Conservation (phyloP, 2,888 invertebrate species). For the Pseudeuparius sepicola region DNA sequence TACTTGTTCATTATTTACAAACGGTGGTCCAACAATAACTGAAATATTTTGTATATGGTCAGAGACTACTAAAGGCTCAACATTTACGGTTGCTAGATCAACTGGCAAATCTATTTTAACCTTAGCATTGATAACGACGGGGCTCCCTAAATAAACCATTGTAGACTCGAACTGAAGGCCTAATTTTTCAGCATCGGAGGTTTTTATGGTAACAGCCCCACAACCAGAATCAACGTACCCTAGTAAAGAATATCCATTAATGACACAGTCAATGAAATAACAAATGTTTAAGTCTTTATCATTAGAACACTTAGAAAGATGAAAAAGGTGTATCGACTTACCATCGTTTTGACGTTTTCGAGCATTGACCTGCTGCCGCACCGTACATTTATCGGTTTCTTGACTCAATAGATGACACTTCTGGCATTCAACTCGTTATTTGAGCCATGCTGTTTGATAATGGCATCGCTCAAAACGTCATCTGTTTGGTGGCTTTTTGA, state of each 20-base stretch:
- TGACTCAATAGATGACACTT: constrained; percentile 18
- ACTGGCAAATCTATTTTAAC: constrained; percentile 9
- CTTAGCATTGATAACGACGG: constrained; percentile 12
- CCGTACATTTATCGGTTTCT: constrained; percentile 9
- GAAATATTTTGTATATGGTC: constrained; percentile 19
- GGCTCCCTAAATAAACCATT: constrained; percentile 13
- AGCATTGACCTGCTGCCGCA: constrained; percentile 1
- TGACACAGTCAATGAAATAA: constrained; percentile 19
- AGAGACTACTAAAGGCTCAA: constrained; percentile 20
- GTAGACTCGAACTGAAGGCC: constrained; percentile 7
- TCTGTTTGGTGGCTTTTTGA: too few relatives aligned
- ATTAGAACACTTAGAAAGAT: constrained; percentile 3
- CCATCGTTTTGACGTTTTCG: constrained; percentile 6
- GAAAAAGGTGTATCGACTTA: constrained; percentile 13
- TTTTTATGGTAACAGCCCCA: constrained; percentile 16
- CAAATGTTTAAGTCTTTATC: constrained; percentile 11
- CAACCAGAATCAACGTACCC: constrained; percentile 20
- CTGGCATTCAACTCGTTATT: constrained; percentile 12
- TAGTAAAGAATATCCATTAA: constrained; percentile 15
- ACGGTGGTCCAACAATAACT: constrained; percentile 21
- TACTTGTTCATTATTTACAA: constrained; percentile 17
- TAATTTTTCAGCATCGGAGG: constrained; percentile 11
- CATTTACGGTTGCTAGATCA: constrained; percentile 14
- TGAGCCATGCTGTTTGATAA: constrained; percentile 14
- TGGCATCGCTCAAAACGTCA: too few relatives aligned